phyloP scores from a whole-genome alignment of 2,888 invertebrate species.

The Eilema caniola region DNA sequence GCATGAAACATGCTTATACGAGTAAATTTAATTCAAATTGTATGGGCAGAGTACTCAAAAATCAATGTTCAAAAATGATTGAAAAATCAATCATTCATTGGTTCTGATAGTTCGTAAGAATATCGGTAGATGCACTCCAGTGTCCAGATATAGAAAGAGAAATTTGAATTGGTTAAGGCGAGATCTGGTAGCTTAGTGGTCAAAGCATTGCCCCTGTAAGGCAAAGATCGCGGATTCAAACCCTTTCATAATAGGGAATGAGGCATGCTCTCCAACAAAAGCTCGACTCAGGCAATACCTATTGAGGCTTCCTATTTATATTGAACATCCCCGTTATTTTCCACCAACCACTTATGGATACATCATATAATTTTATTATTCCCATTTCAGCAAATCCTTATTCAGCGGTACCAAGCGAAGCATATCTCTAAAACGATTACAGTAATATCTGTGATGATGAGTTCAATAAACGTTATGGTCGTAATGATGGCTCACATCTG shows the following conservation, averaged over 20 bases:
- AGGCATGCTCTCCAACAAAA: neutral
- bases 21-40: too few relatives aligned
- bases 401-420: slow-evolving; percentile 47
- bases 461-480: slow-evolving; percentile 77
- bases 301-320: neutral
- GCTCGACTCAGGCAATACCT: neutral
- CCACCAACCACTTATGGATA: neutral
- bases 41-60: too few relatives aligned
- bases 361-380: slow-evolving; percentile 34
- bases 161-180: too few relatives aligned
- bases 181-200: too few relatives aligned
- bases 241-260: neutral
- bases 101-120: too few relatives aligned
- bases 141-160: too few relatives aligned
- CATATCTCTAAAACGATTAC: slow-evolving; percentile 64
- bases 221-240: too few relatives aligned
- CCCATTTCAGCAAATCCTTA: slow-evolving; percentile 28
- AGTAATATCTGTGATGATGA: slow-evolving; percentile 76
- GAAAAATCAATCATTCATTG: too few relatives aligned
- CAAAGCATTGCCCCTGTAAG: too few relatives aligned
- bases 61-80: too few relatives aligned
- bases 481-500: slow-evolving; percentile 76
- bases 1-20: too few relatives aligned
- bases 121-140: too few relatives aligned
- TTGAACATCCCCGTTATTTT: neutral